Conservation (phyloP, 2,888 invertebrate species). For the Raillietiella orientalis region DNA sequence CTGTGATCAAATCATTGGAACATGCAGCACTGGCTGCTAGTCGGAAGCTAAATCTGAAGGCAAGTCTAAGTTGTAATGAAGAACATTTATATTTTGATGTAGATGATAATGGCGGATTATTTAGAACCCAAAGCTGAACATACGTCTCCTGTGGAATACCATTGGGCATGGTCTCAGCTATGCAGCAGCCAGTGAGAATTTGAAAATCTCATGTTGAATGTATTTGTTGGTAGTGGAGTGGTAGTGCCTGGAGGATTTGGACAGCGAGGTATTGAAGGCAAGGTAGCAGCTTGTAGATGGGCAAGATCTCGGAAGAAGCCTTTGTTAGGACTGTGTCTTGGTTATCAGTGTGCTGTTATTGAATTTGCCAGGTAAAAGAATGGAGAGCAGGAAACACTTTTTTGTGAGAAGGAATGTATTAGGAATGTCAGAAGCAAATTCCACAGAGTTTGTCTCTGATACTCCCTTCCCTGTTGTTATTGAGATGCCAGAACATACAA, state of each 20-base stretch:
- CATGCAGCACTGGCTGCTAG: conserved; percentile 66
- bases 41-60: conserved; percentile 42
- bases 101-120: too few relatives aligned
- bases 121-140: conserved; percentile 12
- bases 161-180: conserved; percentile 71
- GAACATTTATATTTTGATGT: too few relatives aligned
- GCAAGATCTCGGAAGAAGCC: conserved; percentile 66
- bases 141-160: conserved; percentile 42
- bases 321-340: conserved; percentile 85
- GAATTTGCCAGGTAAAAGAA: conserved; percentile 33
- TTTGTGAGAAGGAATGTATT: conserved; percentile 44
- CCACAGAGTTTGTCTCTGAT: conserved; percentile 45
- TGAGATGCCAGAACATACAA: conserved; percentile 96
- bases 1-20: conserved; percentile 71
- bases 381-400: not conserved
- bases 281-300: conserved; percentile 73
- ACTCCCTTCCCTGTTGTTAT: conserved; percentile 51
- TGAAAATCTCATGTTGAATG: conserved; percentile 1
- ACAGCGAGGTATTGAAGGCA: conserved; percentile 76
- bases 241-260: conserved; percentile 96
- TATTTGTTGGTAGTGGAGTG: conserved; percentile 29
- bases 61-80: conserved; percentile 12
- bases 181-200: conserved; percentile 27
- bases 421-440: conserved; percentile 38
- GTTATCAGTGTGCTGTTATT: conserved; percentile 81